Evolutionary conservation across 2,888 invertebrate genomes (phyloP), one percentile per base, ranked within the genome.

Genomic region (Tiliacea aurago): DNA sequence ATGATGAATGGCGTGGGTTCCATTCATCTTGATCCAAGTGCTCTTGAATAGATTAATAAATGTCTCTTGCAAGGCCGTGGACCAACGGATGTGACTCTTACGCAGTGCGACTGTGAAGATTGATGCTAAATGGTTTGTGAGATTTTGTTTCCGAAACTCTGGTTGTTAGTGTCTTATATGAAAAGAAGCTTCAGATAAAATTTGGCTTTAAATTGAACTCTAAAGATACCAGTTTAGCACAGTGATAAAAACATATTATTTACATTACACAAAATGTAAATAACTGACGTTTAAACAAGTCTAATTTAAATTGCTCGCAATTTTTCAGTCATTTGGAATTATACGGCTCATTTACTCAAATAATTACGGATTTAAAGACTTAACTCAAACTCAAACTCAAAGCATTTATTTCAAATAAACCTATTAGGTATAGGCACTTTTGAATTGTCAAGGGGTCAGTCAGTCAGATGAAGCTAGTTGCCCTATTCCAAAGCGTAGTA

Each of bases 1-100:
- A 63, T 62, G 80, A 83, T 85, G 70, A 76, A 76, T 76, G 64
- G 73, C 66, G 73, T 80, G 58, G 73, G 78, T 47, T 59, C 58
- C 72, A 77, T 85, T 83, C 74, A 83, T 83, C 59, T 76, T 71
- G 58, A 56, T 73, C 65, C 59, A 58, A 83, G 70, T 62, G 84
- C 53, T 86, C 71, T 72, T 76, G 78, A 75, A 78, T 78, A 76
- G 71, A 84, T 80, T 80, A 73, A 80, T 81, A 76, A 68, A 75
- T 41, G 80, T 64, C 64, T 51, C 55, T 41, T 23, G 62, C 84
- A 81, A 81, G 84, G 81, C 76, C 81, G 68, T 61, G 43, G 59
- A 51, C 20, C 65, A 74, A 55, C 63, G 81, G 84, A 81, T 76
- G 65, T 81, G 49, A 64, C 70, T 68, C 79, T 74, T 74, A 70